Evolutionary conservation across 2,888 invertebrate species (phyloP), one percentile per base, ranked within the genome.

Genomic region (Pantelozetes paolii): DNA sequence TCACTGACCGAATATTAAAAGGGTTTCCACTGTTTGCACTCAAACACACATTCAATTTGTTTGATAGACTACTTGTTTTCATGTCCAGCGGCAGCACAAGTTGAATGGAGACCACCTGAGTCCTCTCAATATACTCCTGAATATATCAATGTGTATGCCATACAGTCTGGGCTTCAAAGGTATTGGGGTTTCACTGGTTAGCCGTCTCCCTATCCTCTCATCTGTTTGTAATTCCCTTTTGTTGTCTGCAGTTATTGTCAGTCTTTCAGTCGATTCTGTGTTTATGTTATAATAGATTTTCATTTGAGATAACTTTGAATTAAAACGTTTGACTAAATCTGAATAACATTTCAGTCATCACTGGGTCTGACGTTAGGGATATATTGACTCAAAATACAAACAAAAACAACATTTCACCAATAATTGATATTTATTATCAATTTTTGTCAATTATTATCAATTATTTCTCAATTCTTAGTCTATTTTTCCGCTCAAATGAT

Each of bases 51-150:
- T 36, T 36, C 36, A 36, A 9, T 36, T 36, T 20, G 9, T 54
- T 54, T 54, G 54, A 54, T 11, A 54, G 20, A 54, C 54, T 11
- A 54, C 54, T 23, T 1, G 9, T 23, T 62, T 62, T 62, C 32
- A 62, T 62, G 62, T 62, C 62, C 62, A 62, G 62, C 62, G 62
- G 62, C 62, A 62, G 32, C 62, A 62, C 62, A 62, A 3, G 23
- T 5, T 8, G 36, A 36, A 36, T 9, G 9, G 36, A 9, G 6
- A 36, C 6, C 36, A 8, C 36, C 5, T 36, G 36, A 36, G n/a
- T n/a, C n/a, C n/a, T n/a, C n/a, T n/a, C n/a, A n/a, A n/a, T n/a
- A n/a, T n/a, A n/a, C n/a, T n/a, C n/a, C n/a, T n/a, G n/a, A n/a
- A n/a, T 8, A 42, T 42, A 18, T 57, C 57, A 20, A 3, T 57